Evolutionary conservation across 2,113 vertebrate species (phyloP).

Genomic region (Phodopus roborovskii): DNA sequence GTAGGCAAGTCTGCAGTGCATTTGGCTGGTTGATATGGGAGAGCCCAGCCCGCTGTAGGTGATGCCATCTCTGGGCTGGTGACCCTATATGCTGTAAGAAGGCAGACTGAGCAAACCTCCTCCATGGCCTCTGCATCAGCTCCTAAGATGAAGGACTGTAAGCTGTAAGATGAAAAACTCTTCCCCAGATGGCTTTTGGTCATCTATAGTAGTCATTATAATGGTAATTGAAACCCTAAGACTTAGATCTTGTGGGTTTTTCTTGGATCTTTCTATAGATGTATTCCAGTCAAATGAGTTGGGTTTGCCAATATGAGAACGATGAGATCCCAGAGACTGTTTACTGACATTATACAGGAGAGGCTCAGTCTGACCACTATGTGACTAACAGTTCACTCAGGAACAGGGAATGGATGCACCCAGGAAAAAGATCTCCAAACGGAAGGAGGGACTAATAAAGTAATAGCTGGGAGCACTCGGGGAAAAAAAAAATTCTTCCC

Average conservation of each 20-base stretch:
- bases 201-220: neutral
- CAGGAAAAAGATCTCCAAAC: neutral
- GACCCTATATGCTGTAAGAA: neutral
- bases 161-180: neutral
- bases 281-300: neutral
- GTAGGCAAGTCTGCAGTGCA: neutral
- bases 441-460: neutral
- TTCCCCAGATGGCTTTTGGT: neutral
- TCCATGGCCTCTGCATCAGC: neutral
- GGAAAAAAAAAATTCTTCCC: neutral
- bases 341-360: neutral
- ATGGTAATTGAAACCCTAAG: neutral
- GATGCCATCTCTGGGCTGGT: neutral
- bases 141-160: neutral
- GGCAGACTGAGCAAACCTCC: neutral
- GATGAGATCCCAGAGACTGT: neutral
- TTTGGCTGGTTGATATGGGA: neutral
- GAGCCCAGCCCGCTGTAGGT: neutral
- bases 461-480: neutral
- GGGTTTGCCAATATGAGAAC: neutral
- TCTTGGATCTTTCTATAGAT: neutral
- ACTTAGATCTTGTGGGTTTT: neutral
- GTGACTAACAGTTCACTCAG: neutral
- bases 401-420: neutral
- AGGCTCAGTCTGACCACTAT: neutral